Percentiles rank a stretch among this genome's conserved stretches.
phyloP scores from a whole-genome alignment of 2,888 invertebrate genomes.

The Tricholauxania praeusta region DNA sequence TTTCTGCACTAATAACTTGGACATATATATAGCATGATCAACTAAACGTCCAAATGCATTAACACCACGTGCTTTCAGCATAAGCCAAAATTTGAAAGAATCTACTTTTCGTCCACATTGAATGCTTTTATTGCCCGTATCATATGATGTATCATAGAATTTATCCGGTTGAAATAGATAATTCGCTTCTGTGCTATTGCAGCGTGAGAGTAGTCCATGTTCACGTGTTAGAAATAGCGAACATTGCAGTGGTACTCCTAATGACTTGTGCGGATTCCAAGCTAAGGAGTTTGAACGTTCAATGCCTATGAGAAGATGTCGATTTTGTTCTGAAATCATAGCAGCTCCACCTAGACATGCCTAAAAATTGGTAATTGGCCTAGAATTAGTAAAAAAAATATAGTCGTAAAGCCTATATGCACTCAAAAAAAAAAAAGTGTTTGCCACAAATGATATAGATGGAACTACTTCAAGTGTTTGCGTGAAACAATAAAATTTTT shows the following conservation, averaged over 20 bases:
- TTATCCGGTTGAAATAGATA: slow-evolving; percentile 89
- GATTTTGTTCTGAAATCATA: slow-evolving; percentile 76
- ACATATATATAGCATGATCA: slow-evolving; percentile 75
- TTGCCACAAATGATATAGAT: too few species aligned
- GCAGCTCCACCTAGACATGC: slow-evolving; percentile 85
- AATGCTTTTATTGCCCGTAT: slow-evolving; percentile 87
- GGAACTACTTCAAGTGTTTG: too few species aligned
- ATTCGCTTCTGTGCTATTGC: slow-evolving; percentile 78
- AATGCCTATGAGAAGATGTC: slow-evolving; percentile 70
- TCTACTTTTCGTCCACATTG: slow-evolving; percentile 95
- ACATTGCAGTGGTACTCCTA: slow-evolving; percentile 84
- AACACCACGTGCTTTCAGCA: slow-evolving; percentile 87
- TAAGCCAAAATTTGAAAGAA: slow-evolving; percentile 91
- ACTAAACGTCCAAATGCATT: slow-evolving; percentile 72
- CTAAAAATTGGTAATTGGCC: slow-evolving; percentile 68
- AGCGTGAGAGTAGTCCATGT: slow-evolving; percentile 71
- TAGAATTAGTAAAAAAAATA: too few species aligned
- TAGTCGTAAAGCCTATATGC: too few species aligned
- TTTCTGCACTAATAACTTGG: slow-evolving; percentile 72
- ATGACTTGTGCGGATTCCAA: slow-evolving; percentile 91
- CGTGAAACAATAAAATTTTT: too few species aligned
- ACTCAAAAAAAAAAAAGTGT: too few species aligned
- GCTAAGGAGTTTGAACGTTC: slow-evolving; percentile 79
- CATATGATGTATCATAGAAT: slow-evolving; percentile 83
- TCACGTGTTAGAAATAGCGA: slow-evolving; percentile 74